phyloP scores from a whole-genome alignment of 2,888 invertebrate species.

The Drosophila nr. perissopoda region DNA sequence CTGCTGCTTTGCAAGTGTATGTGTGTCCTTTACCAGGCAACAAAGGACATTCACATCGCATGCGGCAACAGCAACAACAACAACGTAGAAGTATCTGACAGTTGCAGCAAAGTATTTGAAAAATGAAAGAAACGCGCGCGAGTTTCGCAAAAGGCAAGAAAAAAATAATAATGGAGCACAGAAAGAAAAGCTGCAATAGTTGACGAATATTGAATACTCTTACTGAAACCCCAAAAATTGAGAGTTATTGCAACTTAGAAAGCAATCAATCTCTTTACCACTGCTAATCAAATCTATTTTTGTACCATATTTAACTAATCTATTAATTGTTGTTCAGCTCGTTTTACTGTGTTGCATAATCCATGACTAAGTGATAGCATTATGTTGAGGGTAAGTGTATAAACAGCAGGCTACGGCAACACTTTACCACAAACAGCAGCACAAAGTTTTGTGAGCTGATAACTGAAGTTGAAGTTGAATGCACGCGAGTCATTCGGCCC shows the following conservation, averaged over 20 bases:
- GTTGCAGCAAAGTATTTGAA: conserved; percentile 77
- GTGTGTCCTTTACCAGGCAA: conserved; percentile 72
- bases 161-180: conserved; percentile 6
- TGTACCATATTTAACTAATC: not conserved
- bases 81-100: conserved; percentile 64
- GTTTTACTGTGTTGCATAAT: not conserved
- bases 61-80: conserved; percentile 43
- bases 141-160: conserved; percentile 20
- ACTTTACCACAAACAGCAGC: conserved; percentile 54
- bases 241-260: not conserved
- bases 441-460: conserved; percentile 47
- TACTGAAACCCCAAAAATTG: no score
- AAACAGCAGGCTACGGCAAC: conserved; percentile 28
- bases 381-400: not conserved
- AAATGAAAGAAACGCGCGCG: conserved; percentile 67
- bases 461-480: conserved; percentile 66
- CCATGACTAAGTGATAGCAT: not conserved
- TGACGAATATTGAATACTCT: conserved; percentile 10
- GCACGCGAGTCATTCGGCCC: conserved; percentile 61
- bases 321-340: not conserved
- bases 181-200: not conserved
- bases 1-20: conserved; percentile 21
- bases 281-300: not conserved
- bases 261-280: not conserved
- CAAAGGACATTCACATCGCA: conserved; percentile 79